Conservation (phyloP, 1,140 invertebrate species). For the Pomacea maculata region DNA sequence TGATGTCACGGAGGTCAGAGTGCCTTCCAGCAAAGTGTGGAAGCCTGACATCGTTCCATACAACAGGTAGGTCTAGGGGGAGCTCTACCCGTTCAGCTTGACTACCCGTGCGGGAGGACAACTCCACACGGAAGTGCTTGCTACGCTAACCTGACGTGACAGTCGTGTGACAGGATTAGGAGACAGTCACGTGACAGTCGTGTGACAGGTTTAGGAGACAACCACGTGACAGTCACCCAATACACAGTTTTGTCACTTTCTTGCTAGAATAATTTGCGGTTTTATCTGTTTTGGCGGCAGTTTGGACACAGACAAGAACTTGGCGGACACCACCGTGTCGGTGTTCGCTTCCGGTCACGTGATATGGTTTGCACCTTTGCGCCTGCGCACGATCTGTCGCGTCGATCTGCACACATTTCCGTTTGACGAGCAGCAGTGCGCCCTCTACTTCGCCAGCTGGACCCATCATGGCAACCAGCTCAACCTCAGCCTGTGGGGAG, state of each 20-base stretch:
- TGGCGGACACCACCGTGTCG: constrained; percentile 36
- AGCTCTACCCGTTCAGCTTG: too few species aligned
- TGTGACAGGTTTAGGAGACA: background rate
- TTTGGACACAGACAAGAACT: constrained; percentile 37
- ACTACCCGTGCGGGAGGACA: too few species aligned
- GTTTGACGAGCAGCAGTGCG: constrained; percentile 93
- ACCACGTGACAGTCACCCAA: background rate
- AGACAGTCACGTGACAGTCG: background rate
- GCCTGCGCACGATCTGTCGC: constrained; percentile 98
- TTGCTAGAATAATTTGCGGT: background rate
- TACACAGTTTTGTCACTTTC: background rate
- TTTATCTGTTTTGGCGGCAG: constrained; percentile 29
- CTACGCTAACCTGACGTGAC: background rate
- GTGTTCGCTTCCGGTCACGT: constrained; percentile 76
- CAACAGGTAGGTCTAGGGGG: constrained; percentile 66
- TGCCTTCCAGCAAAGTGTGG: constrained; percentile 70
- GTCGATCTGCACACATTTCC: constrained; percentile 98
- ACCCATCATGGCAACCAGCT: constrained; percentile 98
- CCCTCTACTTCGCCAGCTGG: constrained; percentile 99
- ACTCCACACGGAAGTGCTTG: background rate
- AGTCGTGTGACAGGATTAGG: background rate
- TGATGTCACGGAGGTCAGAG: constrained; percentile 31
- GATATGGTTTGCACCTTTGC: constrained; percentile 96
- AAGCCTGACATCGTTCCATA: constrained; percentile 71
- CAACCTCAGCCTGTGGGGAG: constrained; percentile 61